Base-by-base conservation (phyloP, 2,888 invertebrate genomes). In the Aphodius granarius region DNA sequence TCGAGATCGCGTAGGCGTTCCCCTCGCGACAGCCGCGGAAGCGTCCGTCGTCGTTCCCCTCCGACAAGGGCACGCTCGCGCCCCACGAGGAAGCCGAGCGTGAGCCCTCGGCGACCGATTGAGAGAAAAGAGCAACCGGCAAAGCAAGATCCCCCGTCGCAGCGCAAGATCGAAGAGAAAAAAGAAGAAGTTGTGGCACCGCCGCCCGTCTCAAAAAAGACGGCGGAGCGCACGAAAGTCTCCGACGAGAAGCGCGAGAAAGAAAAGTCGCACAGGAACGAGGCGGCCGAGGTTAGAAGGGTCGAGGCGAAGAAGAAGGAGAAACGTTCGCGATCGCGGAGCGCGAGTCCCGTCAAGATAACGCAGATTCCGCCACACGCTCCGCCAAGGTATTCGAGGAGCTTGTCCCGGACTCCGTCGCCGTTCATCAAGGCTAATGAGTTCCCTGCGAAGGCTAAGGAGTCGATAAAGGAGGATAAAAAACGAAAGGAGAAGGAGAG, bases 341-440 rank as follows among this genome's bases (percentile, higher is more conserved):
- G 87, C 78, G 78, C 83, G 75, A 87, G 86, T 79, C 84, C 85
- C 0, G 83, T 83, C 74, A 82, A 83, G 71, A 68, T 68, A 2
- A 82, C 82, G 76, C 83, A 84, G n/a, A 85, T 86, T 68, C 86
- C 86, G n/a, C 86, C 87, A 3, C 83, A 86, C 73, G 86, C 87
- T 21, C 87, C 86, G 17, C 86, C 87, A 6, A 80, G 93, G 84
- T 93, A 92, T 85, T 93, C 93, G 19, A 90, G 91, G 85, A 95
- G 95, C 83, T 89, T 95, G 66, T 95, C 95, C n/a, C 91, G 95
- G 78, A 95, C 95, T 0, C 95, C 95, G 15, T 95, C 95, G 16
- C 95, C 95, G 66, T 95, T 95, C 86, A 92, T 95, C 78, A 93
- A 93, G 82, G 91, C 90, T 80, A 89, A 91, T 79, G 92, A 91